Evolutionary conservation across 2,797 vertebrate genomes (phyloP), one percentile per base, ranked within the genome.

Genomic region (Petrocephalus schoutedeni): DNA sequence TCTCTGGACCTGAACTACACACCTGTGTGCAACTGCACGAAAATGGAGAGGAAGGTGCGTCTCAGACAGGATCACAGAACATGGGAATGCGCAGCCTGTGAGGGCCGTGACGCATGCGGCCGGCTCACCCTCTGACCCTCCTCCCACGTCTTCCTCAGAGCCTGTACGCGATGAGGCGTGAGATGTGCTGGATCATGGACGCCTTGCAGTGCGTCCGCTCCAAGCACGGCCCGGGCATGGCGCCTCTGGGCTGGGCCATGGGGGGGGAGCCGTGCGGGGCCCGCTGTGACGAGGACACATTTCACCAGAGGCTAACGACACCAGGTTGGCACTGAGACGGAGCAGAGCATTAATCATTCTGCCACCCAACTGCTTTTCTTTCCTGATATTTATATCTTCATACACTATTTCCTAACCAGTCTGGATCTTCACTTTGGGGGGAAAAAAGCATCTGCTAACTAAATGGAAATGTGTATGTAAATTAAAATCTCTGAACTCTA

Each of bases 181-280:
- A 94, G 5, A 92, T 94, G 36, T 94, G 96, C 28, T 96, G 96
- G 96, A 95, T 96, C 59, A 95, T 95, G 93, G 96, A 96, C 88
- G 95, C 94, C 45, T 92, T 96, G 8, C 95, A 95, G 90, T 95
- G 94, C 5, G 94, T 96, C 10, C 93, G 95, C 8, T 95, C 95
- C 71, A 95, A 92, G 86, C 95, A 95, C 89, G 94, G 93, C 91
- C 93, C 93, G 87, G 94, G 94, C 16, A 95, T 93, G 0, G 95
- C 95, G 87, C 95, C 94, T 54, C 91, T 96, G 0, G 94, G 94
- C 51, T 91, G 94, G 89, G 94, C 96, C 92, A 95, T 96, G 94
- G 94, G 93, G 28, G 94, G 94, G 0, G 92, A 91, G 0, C 93
- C 93, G 12, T 93, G 23, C 1, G 28, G 41, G 53, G 6, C 32